phyloP scores from a whole-genome alignment of 2,797 vertebrate genomes.

The Stomatorhinus walkeri region DNA sequence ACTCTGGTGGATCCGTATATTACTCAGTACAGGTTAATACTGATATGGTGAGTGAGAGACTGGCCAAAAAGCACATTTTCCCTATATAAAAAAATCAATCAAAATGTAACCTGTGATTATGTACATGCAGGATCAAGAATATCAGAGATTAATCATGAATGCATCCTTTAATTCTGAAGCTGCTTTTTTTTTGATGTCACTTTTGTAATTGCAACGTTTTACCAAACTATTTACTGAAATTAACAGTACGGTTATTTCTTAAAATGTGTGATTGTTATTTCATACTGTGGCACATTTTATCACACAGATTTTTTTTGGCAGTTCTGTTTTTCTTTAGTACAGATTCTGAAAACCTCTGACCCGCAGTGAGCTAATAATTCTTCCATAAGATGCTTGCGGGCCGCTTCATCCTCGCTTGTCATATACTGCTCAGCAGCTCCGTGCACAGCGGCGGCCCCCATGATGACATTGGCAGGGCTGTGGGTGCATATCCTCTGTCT shows the following conservation, averaged over 20 bases:
- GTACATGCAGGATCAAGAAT: neutral
- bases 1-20: neutral
- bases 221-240: neutral
- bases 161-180: neutral
- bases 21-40: neutral
- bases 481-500: neutral
- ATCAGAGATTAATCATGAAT: neutral
- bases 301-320: neutral
- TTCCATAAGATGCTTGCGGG: neutral
- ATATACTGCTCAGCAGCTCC: neutral
- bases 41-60: neutral
- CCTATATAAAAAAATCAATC: neutral
- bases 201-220: neutral
- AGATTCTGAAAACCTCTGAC: neutral
- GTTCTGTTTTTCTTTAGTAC: neutral
- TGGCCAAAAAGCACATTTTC: neutral
- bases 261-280: neutral
- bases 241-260: neutral
- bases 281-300: neutral
- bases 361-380: neutral
- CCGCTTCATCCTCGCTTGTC: neutral
- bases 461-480: conserved; percentile 1
- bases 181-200: neutral
- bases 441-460: neutral
- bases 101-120: neutral